Conservation (phyloP, 2,113 vertebrate species). For the Diadophis punctatus region DNA sequence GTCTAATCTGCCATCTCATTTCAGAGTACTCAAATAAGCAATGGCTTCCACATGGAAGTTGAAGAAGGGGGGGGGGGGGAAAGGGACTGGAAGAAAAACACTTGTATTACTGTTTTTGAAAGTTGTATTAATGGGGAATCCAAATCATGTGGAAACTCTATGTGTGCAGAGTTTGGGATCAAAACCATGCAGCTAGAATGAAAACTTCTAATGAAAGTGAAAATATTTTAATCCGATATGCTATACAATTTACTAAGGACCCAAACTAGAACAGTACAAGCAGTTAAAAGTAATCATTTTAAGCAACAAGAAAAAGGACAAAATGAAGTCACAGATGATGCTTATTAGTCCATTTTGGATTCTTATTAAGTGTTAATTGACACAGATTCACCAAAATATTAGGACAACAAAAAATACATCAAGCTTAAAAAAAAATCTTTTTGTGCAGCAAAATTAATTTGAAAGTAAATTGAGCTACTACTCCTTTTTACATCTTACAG, state of each 20-base stretch:
- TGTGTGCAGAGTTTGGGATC: background rate
- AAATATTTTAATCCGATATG: background rate
- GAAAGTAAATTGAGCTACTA: background rate
- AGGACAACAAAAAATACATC: background rate
- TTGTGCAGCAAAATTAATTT: slow-evolving; percentile 4
- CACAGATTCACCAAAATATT: slow-evolving; percentile 31
- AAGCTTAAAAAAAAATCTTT: background rate
- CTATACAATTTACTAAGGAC: background rate
- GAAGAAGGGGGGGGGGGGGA: no score
- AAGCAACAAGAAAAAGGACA: background rate
- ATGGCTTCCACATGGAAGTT: background rate
- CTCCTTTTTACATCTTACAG: background rate
- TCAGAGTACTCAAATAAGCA: background rate
- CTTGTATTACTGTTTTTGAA: background rate
- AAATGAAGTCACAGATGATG: background rate
- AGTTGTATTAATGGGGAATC: background rate
- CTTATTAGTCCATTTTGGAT: background rate
- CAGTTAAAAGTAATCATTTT: background rate
- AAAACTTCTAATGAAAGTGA: background rate
- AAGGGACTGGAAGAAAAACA: background rate
- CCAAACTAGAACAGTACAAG: background rate
- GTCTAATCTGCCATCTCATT: background rate
- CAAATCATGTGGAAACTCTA: background rate
- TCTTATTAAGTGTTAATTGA: background rate
- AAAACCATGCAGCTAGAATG: background rate